Evolutionary conservation across 2,888 invertebrate species (phyloP).

Genomic region (Meteorus cinctellus): DNA sequence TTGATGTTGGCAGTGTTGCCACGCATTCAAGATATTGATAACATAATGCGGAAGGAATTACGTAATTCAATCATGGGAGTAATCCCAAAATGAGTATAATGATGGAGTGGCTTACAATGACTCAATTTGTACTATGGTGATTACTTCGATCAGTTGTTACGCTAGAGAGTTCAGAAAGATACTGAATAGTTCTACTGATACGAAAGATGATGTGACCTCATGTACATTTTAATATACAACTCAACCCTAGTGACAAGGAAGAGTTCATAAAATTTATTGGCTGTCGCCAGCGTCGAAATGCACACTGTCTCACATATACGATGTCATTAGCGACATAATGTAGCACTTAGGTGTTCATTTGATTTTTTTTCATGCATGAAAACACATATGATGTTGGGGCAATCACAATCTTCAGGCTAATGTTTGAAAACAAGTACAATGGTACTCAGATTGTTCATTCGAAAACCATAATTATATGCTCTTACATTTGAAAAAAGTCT

Average conservation of each 20-base stretch:
- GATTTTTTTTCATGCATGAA: too few species aligned
- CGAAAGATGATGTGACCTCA: not conserved
- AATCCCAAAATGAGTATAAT: not conserved
- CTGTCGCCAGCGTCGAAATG: not conserved
- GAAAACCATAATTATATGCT: too few species aligned
- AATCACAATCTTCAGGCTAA: too few species aligned
- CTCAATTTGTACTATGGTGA: not conserved
- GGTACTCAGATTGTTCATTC: too few species aligned
- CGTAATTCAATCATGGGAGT: not conserved
- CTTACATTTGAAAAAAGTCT: too few species aligned
- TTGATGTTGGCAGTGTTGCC: not conserved
- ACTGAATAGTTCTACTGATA: too few species aligned
- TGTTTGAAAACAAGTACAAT: too few species aligned
- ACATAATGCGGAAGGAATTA: not conserved
- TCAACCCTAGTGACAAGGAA: not conserved
- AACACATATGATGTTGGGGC: too few species aligned
- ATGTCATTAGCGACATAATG: too few species aligned
- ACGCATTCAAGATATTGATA: not conserved
- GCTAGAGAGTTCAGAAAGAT: too few species aligned
- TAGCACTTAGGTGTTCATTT: too few species aligned
- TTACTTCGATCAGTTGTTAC: not conserved
- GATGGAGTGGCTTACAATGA: not conserved
- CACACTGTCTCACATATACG: not conserved
- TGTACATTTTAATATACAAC: not conserved
- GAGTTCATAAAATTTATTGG: slow-evolving; percentile 1